Base-by-base conservation (phyloP, 1,140 invertebrate genomes). In the Panagrolaimus sp. region DNA sequence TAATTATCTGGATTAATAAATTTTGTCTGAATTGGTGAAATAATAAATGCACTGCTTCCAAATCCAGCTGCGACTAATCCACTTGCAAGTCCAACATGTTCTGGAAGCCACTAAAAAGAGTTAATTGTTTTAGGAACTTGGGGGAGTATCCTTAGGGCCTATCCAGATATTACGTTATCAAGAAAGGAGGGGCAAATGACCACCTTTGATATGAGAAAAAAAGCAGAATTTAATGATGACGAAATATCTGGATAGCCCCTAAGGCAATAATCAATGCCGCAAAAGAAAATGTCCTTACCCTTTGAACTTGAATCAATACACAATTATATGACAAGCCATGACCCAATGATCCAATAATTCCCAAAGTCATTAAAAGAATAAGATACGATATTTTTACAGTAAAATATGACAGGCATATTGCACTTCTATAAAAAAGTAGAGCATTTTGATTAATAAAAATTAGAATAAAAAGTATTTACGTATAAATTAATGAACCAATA, bases 1-100 rank as follows among this genome's bases (percentile, higher is more conserved):
- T 77, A 45, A 62, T 76, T 76, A 15, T 76, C 46, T 7, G 75
- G 75, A 66, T 76, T 76, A 9, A 76, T 73, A 43, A 71, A 76
- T 52, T 63, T 70, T 38, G 77, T 76, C 44, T 76, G 76, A 32
- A 76, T 43, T n/a, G 75, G 75, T 3, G 75, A 68, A 10, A 78
- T 48, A 17, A 76, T 24, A 71, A 76, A 76, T 21, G 75, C 75
- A 21, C 71, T 58, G 24, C 65, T 47, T 17, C 77, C 75, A 67
- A 79, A 76, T 9, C 75, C 75, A 26, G 73, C 73, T 17, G 75
- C 75, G 6, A 76, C 73, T 1, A 76, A 28, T 43, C 75, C 75
- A 44, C 68, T 71, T 15, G 71, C 75, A 21, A 76, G 43, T 24
- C 75, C 75, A 26, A 76, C 73, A 5, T 52, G 26, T 15, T 73